Evolutionary conservation across 2,888 invertebrate species (phyloP).

Genomic region (Helobdella robusta): DNA sequence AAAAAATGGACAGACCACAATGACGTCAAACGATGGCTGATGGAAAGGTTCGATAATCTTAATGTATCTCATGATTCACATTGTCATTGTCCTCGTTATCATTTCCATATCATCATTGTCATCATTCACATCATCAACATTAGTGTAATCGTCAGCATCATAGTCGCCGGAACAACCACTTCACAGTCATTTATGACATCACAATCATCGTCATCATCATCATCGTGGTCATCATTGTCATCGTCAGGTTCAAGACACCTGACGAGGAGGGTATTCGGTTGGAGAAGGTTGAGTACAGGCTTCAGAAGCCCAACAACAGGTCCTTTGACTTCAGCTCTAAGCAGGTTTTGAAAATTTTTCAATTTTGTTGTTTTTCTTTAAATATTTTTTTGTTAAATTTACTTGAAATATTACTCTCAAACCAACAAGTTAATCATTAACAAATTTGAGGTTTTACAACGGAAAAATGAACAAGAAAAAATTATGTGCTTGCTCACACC

Average conservation of each 20-base stretch:
- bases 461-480: conserved; percentile 13
- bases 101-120: not conserved
- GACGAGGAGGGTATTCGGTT: not conserved
- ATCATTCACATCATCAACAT: not conserved
- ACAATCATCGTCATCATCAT: too few relatives aligned
- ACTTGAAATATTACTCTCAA: too few relatives aligned
- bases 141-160: not conserved
- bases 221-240: too few relatives aligned
- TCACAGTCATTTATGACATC: too few relatives aligned
- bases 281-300: conserved; percentile 4
- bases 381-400: too few relatives aligned
- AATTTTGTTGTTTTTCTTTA: not conserved
- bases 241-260: not conserved
- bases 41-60: not conserved
- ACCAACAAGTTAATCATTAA: too few relatives aligned
- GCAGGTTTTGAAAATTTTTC: not conserved
- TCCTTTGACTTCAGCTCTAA: conserved; percentile 10
- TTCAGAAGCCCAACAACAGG: not conserved
- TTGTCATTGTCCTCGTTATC: not conserved
- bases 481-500: conserved; percentile 17
- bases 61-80: not conserved
- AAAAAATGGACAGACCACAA: not conserved
- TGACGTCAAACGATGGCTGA: not conserved
- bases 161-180: too few relatives aligned
- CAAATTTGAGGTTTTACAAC: conserved; percentile 7